phyloP scores from a whole-genome alignment of 2,113 vertebrate genomes.

The Cyanoderma ruficeps region DNA sequence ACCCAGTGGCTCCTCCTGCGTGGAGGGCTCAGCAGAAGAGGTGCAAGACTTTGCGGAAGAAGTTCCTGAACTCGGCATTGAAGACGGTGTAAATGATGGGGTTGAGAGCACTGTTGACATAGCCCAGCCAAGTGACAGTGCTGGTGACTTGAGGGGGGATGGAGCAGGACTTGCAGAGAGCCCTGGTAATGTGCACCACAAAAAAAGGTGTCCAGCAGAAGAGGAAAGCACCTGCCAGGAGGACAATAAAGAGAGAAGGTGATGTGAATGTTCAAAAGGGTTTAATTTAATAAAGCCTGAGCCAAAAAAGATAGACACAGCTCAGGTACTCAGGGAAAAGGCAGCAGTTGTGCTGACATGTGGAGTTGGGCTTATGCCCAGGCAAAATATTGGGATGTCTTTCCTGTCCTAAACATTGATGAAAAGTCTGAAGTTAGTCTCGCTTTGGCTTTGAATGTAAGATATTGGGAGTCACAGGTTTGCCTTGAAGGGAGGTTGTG shows the following conservation, averaged over 20 bases:
- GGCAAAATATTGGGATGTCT: not conserved
- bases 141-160: slow-evolving; percentile 85
- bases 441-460: accelerated
- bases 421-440: not conserved
- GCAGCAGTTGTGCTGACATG: not conserved
- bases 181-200: slow-evolving; percentile 88
- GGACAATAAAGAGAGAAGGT: not conserved
- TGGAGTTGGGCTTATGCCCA: not conserved
- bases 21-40: slow-evolving; percentile 61
- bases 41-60: slow-evolving; percentile 85
- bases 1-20: not conserved
- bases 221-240: slow-evolving; percentile 85
- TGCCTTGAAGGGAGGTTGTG: not conserved
- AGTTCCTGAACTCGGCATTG: slow-evolving; percentile 90
- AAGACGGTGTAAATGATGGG: slow-evolving; percentile 93
- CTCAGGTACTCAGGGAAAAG: not conserved
- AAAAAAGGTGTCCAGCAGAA: slow-evolving; percentile 98
- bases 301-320: not conserved
- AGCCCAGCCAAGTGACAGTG: slow-evolving; percentile 94
- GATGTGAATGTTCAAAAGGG: not conserved
- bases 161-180: slow-evolving; percentile 81
- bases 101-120: slow-evolving; percentile 95
- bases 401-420: not conserved
- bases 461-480: not conserved
- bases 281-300: not conserved